These are phyloP conservation scores for Archegozetes longisetosus DNA, from an alignment of 1,140 invertebrate genomes.

Conservation along the genomic window DNA sequence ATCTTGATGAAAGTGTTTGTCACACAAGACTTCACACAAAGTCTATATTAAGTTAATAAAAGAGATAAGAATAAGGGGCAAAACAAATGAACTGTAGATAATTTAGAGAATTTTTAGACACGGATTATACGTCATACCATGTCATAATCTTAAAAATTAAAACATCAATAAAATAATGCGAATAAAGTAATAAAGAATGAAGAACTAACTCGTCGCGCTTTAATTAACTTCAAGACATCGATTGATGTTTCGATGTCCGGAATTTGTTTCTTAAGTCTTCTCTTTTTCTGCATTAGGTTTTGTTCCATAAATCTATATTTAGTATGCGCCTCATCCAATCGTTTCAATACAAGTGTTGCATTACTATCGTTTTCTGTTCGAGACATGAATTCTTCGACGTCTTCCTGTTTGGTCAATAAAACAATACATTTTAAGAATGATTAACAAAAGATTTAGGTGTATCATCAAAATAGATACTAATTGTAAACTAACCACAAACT, in stretches of 20 bases:
- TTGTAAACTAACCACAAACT: conserved; percentile 23
- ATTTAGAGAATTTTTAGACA: no score
- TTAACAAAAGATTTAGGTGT: background rate
- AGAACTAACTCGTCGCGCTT: conserved; percentile 59
- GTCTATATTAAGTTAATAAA: no score
- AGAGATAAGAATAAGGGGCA: no score
- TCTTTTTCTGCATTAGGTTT: conserved; percentile 63
- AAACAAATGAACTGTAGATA: no score
- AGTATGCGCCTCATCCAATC: conserved; percentile 73
- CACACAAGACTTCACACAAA: no score
- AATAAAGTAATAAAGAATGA: no score
- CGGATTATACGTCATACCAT: no score
- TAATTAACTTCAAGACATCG: conserved; percentile 78
- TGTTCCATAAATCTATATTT: conserved; percentile 97
- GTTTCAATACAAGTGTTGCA: conserved; percentile 63
- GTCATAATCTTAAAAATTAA: no score
- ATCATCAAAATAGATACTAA: background rate
- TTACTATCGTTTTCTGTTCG: conserved; percentile 56
- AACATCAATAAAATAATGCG: no score
- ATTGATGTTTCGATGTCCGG: conserved; percentile 80
- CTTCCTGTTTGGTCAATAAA: conserved; percentile 46
- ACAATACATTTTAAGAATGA: background rate
- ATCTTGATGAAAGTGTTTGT: no score
- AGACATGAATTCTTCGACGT: conserved; percentile 85
- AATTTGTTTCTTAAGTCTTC: conserved; percentile 65